These are phyloP conservation scores for Clarias gariepinus DNA, from an alignment of 2,113 vertebrate species.

Conservation along the genomic window DNA sequence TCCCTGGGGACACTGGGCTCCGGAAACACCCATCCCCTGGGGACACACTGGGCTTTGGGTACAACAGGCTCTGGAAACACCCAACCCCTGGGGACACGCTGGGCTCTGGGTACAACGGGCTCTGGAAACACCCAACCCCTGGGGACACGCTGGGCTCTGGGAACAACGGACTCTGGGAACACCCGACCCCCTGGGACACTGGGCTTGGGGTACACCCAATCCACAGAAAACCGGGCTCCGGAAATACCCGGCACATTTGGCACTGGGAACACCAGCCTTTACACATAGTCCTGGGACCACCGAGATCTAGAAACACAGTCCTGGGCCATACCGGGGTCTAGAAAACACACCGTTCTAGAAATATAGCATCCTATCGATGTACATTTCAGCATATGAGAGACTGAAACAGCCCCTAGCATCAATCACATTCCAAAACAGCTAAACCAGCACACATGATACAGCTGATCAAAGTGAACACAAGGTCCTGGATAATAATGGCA, in stretches of 20 bases:
- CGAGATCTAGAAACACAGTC: neutral
- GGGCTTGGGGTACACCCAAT: too few species aligned
- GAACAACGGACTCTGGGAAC: too few species aligned
- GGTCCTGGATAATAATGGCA: neutral
- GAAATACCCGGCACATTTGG: too few species aligned
- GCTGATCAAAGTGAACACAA: neutral
- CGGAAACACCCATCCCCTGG: neutral
- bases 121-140: too few species aligned
- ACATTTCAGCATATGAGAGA: neutral
- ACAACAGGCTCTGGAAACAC: neutral
- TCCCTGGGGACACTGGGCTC: neutral
- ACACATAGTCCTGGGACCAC: neutral
- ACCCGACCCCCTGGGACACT: too few species aligned
- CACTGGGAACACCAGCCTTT: too few species aligned
- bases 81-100: too few species aligned
- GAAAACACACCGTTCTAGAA: neutral
- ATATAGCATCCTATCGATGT: too few species aligned
- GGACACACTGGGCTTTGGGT: neutral
- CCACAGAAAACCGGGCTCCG: too few species aligned
- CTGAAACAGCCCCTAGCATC: neutral
- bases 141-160: too few species aligned
- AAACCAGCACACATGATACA: neutral
- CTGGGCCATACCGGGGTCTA: neutral
- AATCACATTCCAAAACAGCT: neutral
- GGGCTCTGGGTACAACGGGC: too few species aligned